A percentile compares a stretch with the other conserved stretches of the same genome.
These are phyloP conservation scores for Peromyscus californicus DNA, from an alignment of 2,113 vertebrate species.

Conservation along the genomic window DNA sequence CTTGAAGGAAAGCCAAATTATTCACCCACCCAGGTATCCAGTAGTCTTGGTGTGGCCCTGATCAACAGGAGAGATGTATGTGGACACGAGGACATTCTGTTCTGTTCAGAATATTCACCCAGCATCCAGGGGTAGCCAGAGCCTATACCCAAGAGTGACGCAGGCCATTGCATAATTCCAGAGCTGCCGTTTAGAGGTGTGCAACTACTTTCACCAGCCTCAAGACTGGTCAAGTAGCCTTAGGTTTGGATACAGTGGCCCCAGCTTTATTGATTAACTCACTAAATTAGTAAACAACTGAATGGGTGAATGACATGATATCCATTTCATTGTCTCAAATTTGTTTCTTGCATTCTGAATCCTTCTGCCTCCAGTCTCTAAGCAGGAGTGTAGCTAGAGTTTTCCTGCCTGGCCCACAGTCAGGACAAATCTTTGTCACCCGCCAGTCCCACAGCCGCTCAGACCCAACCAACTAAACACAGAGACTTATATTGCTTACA, in stretches of 20 bases:
- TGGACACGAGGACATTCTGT: not conserved
- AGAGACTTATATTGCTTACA: too few species aligned
- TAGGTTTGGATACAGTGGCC: not conserved
- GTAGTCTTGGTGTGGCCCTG: not conserved
- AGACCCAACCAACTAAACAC: too few species aligned
- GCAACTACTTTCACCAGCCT: not conserved
- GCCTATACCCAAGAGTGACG: not conserved
- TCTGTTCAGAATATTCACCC: not conserved
- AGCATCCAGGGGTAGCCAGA: not conserved
- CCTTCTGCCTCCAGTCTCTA: not conserved
- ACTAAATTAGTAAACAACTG: not conserved
- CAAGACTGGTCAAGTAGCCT: too few species aligned
- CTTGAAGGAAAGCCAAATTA: not conserved
- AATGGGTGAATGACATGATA: not conserved
- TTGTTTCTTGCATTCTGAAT: not conserved
- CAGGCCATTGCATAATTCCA: not conserved
- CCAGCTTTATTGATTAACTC: not conserved
- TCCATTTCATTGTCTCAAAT: not conserved
- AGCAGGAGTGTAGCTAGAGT: too few species aligned
- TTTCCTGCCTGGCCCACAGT: too few species aligned
- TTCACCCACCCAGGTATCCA: not conserved
- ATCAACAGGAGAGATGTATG: accelerated
- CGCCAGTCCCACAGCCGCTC: too few species aligned
- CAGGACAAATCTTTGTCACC: too few species aligned
- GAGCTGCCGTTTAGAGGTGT: accelerated